A percentile compares a stretch with the other conserved stretches of the same genome.
Evolutionary conservation across 2,888 invertebrate species (phyloP).

Genomic region (Drymonia ruficornis): DNA sequence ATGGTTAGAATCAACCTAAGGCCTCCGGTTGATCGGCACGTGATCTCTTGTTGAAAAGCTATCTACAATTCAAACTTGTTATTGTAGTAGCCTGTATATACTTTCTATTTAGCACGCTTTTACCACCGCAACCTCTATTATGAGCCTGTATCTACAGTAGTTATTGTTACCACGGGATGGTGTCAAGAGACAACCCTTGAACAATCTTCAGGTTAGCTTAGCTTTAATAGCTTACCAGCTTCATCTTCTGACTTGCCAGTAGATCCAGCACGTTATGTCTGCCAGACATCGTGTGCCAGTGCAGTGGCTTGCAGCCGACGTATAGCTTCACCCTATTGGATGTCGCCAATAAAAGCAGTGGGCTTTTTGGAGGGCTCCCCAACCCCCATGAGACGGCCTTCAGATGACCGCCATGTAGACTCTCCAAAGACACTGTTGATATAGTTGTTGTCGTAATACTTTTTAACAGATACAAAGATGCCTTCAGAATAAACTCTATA

Average conservation of each 20-base stretch:
- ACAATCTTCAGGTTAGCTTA: too few species aligned
- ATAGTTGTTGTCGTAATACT: background rate
- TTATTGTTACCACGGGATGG: too few species aligned
- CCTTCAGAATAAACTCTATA: background rate
- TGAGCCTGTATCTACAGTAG: too few species aligned
- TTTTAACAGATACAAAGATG: background rate
- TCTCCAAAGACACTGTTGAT: slow-evolving; percentile 87
- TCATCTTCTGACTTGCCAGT: slow-evolving; percentile 79
- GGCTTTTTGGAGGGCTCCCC: slow-evolving; percentile 81
- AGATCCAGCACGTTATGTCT: slow-evolving; percentile 84
- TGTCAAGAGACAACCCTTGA: too few species aligned
- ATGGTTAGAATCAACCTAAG: background rate
- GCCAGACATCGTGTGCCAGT: slow-evolving; percentile 85
- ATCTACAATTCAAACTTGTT: too few species aligned
- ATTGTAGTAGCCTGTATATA: too few species aligned
- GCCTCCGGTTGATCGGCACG: too few species aligned
- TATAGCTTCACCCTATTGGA: slow-evolving; percentile 86
- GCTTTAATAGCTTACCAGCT: slow-evolving; percentile 78
- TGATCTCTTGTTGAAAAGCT: too few species aligned
- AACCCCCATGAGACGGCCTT: slow-evolving; percentile 86
- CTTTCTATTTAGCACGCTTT: too few species aligned
- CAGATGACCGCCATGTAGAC: slow-evolving; percentile 83
- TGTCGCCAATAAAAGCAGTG: slow-evolving; percentile 83
- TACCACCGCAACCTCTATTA: too few species aligned
- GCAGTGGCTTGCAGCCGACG: slow-evolving; percentile 87